Evolutionary conservation across 2,113 vertebrate genomes (phyloP), one percentile per base, ranked within the genome.

Genomic region (Leptobrachium leishanense): DNA sequence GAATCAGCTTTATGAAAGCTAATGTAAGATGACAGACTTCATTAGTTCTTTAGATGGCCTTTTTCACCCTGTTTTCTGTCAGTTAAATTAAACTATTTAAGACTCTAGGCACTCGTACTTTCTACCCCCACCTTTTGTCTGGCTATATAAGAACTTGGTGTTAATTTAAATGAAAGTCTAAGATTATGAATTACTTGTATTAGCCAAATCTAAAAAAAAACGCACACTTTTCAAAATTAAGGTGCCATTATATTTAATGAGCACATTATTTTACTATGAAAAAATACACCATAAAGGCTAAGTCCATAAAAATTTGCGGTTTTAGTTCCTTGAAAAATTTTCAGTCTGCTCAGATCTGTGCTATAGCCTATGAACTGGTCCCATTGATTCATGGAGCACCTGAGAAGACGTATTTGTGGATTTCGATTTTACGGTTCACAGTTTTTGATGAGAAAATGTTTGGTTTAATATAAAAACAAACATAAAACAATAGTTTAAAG

Each of bases 11-110:
- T 80, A 80, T 74, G 64, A 71, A 74, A 74, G 70, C 41, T 80
- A 80, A 80, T 80, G 53, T 43, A 80, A 74, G 54, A 80, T 80
- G 77, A 80, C 77, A 80, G 70, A 74, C 71, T 80, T 80, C 77
- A 80, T 80, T 74, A 80, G 77, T 74, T 80, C 20, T 39, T 46
- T 68, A 46, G 50, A 73, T 80, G 71, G 63, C 77, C 72, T 71
- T 39, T 68, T 68, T 79, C 70, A 73, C 77, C 69, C 77, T 67
- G 42, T 72, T 80, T 80, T 74, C 53, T 59, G 10, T 80, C 50
- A 67, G 71, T 74, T 73, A 80, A 80, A 80, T 68, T 41, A 80
- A 80, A 62, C 50, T 43, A 55, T 73, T 79, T 74, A 73, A 74
- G 46, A 67, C 77, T 73, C 11, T 50, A 74, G 40, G 63, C 71